Base-by-base conservation (phyloP, 2,113 vertebrate genomes). In the Lepus europaeus region DNA sequence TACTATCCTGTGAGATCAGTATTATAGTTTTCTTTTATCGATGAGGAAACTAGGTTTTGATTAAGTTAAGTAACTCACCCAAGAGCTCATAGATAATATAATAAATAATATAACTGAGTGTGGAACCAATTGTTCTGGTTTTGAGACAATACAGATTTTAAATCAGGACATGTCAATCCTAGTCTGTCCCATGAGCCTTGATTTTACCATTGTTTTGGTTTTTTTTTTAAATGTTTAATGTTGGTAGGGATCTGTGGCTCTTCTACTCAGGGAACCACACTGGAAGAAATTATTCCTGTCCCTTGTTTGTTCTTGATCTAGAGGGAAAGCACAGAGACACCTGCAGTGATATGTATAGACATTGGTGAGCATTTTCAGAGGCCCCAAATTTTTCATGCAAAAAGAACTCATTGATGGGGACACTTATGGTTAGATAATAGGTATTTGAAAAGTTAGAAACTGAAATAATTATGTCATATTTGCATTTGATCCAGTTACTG, bases 401-500 rank as follows among this genome's bases (percentile, higher is more conserved):
- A 66, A 63, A 82, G 73, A 90, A 16, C 31, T 92, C 17, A 70
- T 33, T 79, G 78, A 64, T 39, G 91, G 31, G 82, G 89, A 93
- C 93, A 91, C 91, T 81, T 73, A 64, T 74, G 23, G 73, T 74
- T 78, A 80, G 33, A 27, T 39, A 93, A 49, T 81, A 89, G 80
- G 51, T 53, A 23, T 73, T 88, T 88, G 39, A 56, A 31, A 90
- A 45, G 31, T 76, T 92, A 73, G 78, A 90, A 92, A 74, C 14
- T 6, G 68, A 84, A 77, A 10, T 91, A 76, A 61, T 78, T 56
- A 61, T 19, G 13, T 53, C 33, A 10, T 70, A 19, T 88, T 92
- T 95, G 45, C 88, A 83, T 90, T 94, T 94, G 69, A 27, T 92
- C 73, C 29, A 0, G 69, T 77, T 81, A 84, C 22, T 90, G 39